Evolutionary conservation across 2,797 vertebrate genomes (phyloP), one percentile per base, ranked within the genome.

Genomic region (Gallinago solitaria): DNA sequence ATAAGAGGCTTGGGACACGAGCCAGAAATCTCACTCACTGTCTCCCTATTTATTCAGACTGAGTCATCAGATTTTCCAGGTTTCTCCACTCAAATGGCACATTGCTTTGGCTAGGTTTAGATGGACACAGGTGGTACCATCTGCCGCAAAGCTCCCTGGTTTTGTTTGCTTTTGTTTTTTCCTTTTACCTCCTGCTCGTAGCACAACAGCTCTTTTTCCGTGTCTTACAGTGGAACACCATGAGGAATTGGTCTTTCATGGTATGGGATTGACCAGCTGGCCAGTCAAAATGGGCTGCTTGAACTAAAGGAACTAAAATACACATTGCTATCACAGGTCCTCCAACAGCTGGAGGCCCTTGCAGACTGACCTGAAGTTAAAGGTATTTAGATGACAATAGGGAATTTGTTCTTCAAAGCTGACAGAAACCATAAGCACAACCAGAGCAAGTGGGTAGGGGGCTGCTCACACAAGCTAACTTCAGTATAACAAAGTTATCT

Each of bases 201-300:
- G 39, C 43, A 77, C 53, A 96, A 83, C 54, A 83, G 89, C 70
- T 96, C 92, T 94, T 97, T 95, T 96, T 65, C 86, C 90, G 75
- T 67, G 64, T 73, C 77, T 83, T 83, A 87, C 12, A 54, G 6
- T 41, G 48, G 37, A 64, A 67, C 50, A 43, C 57, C n/a, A 57
- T 0, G 2, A 65, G 47, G 41, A 82, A 54, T 20, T 56, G 8
- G 27, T 76, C 41, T 59, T 81, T 57, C 37, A 68, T 39, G 14
- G 18, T 54, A 81, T 12, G 21, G 35, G 16, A 86, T 77, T 76
- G 78, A 21, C 13, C 75, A 82, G 75, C 20, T 70, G 51, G 73
- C 16, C 45, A 93, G 61, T 28, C 68, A 68, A 84, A 95, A 87
- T 6, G 16, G 33, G 85, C 57, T 47, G 23, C 23, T 54, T 87